These are phyloP conservation scores for Cheirogaleus major DNA, from an alignment of 2,797 vertebrate species.

Conservation along the genomic window DNA sequence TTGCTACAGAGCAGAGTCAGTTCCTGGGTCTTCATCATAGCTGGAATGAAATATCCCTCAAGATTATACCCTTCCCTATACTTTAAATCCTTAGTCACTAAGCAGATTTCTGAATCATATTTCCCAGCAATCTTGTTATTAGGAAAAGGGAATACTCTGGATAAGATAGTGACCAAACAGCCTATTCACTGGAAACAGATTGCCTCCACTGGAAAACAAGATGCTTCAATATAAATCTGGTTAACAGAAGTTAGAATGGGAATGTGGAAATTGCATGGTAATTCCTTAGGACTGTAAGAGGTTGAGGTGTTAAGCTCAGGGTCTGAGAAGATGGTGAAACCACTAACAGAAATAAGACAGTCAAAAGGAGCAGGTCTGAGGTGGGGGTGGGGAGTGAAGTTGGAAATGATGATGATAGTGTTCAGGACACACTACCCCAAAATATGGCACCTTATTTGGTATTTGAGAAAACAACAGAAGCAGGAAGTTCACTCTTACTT, in stretches of 20 bases:
- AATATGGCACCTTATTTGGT: background rate
- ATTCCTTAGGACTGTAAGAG: background rate
- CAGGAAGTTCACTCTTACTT: background rate
- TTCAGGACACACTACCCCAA: background rate
- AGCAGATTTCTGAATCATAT: background rate
- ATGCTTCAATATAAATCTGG: background rate
- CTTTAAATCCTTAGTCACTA: slow-evolving; percentile 10
- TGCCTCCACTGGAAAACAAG: background rate
- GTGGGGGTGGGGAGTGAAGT: background rate
- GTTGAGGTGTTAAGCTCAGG: background rate
- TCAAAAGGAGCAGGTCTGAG: background rate
- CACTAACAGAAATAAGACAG: background rate
- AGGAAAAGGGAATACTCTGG: background rate
- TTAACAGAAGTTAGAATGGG: background rate
- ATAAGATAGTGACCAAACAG: background rate
- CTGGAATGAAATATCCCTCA: slow-evolving; percentile 1
- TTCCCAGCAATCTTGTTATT: background rate
- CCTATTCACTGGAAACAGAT: background rate
- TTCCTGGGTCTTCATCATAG: background rate
- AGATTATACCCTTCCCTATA: background rate
- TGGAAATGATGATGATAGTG: background rate
- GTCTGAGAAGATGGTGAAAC: background rate
- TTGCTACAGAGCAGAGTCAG: background rate
- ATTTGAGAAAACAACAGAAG: background rate
- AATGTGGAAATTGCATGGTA: background rate